phyloP scores from a whole-genome alignment of 2,888 invertebrate species.

The Drosophila maculinotata region DNA sequence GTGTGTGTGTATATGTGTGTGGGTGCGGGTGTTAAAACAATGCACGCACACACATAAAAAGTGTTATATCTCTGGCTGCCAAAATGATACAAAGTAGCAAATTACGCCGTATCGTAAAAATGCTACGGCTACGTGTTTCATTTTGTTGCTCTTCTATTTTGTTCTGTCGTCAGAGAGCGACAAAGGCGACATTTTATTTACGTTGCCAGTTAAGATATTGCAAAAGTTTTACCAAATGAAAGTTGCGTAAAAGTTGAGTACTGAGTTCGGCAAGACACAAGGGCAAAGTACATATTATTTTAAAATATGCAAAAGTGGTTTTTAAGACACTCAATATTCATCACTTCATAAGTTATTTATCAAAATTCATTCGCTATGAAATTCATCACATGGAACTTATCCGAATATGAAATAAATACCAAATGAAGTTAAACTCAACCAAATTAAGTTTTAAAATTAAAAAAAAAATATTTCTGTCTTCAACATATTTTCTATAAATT shows the following conservation, averaged over 20 bases:
- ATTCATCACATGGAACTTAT: neutral
- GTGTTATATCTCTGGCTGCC: constrained; percentile 33
- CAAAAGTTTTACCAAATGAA: constrained; percentile 16
- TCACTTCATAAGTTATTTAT: neutral
- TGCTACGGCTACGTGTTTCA: constrained; percentile 53
- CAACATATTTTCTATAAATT: too few species aligned
- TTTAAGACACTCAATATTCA: neutral
- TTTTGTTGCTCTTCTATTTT: constrained; percentile 12
- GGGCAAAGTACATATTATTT: neutral
- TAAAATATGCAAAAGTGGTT: neutral
- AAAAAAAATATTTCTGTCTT: too few species aligned
- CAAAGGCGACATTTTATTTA: constrained; percentile 9
- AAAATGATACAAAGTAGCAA: constrained; percentile 71
- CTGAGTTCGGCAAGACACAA: neutral
- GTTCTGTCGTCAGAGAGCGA: neutral
- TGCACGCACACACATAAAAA: constrained; percentile 66
- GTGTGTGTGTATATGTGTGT: neutral
- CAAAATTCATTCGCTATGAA: too few species aligned
- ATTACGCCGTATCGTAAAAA: constrained; percentile 69
- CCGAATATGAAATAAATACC: neutral
- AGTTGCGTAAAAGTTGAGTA: constrained; percentile 1
- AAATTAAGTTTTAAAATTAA: too few species aligned
- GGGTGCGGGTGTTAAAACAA: constrained; percentile 32
- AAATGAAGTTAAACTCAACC: neutral
- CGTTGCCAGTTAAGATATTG: constrained; percentile 2